A percentile compares a stretch with the other conserved stretches of the same genome.
phyloP scores from a whole-genome alignment of 2,888 invertebrate genomes.

The Lacanobia oleracea region DNA sequence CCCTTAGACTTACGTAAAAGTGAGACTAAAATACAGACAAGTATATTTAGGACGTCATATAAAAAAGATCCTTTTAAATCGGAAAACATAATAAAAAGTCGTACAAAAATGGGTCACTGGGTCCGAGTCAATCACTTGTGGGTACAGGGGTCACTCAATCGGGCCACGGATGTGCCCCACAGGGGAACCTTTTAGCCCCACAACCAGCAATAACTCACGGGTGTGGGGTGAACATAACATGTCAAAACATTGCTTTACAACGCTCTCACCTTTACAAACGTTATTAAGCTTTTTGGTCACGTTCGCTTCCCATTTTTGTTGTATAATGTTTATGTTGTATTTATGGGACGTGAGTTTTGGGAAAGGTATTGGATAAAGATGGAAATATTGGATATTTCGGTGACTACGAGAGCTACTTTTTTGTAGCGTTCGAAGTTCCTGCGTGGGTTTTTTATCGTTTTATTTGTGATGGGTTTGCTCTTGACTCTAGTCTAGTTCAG shows the following conservation, averaged over 20 bases:
- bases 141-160: constrained; percentile 13
- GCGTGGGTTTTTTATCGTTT: too few relatives aligned
- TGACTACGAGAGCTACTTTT: background rate
- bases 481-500: too few relatives aligned
- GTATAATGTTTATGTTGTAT: constrained; percentile 40
- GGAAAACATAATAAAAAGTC: constrained; percentile 4
- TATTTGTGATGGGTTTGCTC: too few relatives aligned
- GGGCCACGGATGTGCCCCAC: constrained; percentile 8
- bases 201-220: constrained; percentile 28
- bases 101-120: constrained; percentile 15
- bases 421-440: too few relatives aligned
- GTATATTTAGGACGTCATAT: background rate
- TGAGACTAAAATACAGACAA: background rate
- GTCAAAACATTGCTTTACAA: constrained; percentile 46
- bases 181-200: constrained; percentile 17
- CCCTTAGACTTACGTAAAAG: background rate
- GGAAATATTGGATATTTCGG: constrained; percentile 7
- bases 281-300: constrained; percentile 51
- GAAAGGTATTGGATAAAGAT: constrained; percentile 4
- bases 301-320: constrained; percentile 34
- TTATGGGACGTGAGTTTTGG: constrained; percentile 34
- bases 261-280: constrained; percentile 38
- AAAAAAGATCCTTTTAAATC: constrained; percentile 13
- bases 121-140: constrained; percentile 18
- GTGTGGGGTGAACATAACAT: constrained; percentile 10